Evolutionary conservation across 64 coral and sea anemone species (phyloP).

Genomic region (Actinia equina): DNA sequence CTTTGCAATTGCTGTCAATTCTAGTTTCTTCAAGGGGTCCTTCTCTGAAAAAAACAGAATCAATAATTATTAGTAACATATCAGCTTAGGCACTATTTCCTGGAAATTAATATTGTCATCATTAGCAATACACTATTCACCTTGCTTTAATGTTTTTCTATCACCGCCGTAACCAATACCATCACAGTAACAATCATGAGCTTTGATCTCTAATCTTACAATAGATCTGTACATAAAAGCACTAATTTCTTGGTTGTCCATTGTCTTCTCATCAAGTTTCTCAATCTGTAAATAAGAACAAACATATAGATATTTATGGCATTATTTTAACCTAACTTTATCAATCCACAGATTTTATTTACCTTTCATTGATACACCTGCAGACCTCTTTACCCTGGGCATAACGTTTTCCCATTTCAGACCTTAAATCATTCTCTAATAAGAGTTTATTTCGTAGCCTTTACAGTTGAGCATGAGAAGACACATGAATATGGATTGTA

Average conservation of each 20-base stretch:
- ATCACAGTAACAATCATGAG: slow-evolving; percentile 63
- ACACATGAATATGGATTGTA: too few species aligned
- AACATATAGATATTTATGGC: not conserved
- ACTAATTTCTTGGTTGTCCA: not conserved
- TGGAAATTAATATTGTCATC: too few species aligned
- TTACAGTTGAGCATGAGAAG: too few species aligned
- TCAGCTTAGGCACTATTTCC: too few species aligned
- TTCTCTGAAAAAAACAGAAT: slow-evolving; percentile 42
- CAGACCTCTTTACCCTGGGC: too few species aligned
- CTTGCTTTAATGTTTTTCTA: slow-evolving; percentile 41
- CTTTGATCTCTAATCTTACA: slow-evolving; percentile 65
- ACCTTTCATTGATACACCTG: too few species aligned
- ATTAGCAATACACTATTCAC: not conserved
- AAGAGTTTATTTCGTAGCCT: too few species aligned
- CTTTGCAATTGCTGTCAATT: slow-evolving; percentile 75
- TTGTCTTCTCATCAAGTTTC: slow-evolving; percentile 6
- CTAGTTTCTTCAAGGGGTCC: slow-evolving; percentile 38
- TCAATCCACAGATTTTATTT: too few species aligned
- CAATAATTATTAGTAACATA: too few species aligned
- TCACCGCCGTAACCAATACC: slow-evolving; percentile 87
- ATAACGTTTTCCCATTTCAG: too few species aligned
- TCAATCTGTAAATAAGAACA: slow-evolving; percentile 41
- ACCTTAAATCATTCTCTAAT: too few species aligned
- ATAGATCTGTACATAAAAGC: slow-evolving; percentile 48
- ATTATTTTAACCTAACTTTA: too few species aligned